Evolutionary conservation across 2,113 vertebrate genomes (phyloP).

Genomic region (Mirza zaza): DNA sequence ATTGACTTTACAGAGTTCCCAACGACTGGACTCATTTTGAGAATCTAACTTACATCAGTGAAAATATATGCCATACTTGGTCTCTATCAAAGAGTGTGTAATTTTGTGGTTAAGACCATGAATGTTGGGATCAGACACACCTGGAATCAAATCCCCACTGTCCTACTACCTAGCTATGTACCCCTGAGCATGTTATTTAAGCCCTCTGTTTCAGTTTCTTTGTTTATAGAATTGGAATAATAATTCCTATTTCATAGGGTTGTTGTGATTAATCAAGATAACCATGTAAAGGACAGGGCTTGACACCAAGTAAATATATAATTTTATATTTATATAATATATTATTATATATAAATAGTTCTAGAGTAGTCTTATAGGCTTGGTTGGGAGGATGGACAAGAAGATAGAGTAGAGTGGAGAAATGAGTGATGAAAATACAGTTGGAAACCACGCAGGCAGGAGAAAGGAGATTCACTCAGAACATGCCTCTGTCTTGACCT

Average conservation of each 20-base stretch:
- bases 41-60: not conserved
- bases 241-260: not conserved
- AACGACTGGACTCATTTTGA: not conserved
- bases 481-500: not conserved
- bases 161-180: not conserved
- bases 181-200: not conserved
- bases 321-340: too few species aligned
- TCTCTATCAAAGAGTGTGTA: not conserved
- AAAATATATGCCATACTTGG: not conserved
- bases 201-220: not conserved
- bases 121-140: not conserved
- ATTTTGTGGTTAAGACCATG: not conserved
- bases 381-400: not conserved
- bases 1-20: not conserved
- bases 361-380: not conserved
- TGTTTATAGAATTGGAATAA: not conserved
- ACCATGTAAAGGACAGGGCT: not conserved
- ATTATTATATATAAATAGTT: not conserved
- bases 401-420: slow-evolving; percentile 12
- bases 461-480: not conserved
- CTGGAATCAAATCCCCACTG: not conserved
- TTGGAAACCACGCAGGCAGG: not conserved
- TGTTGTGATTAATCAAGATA: not conserved
- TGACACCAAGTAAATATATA: not conserved
- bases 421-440: not conserved